Percentiles rank a stretch among this genome's conserved stretches.
Conservation (phyloP, 2,797 vertebrate genomes). For the Prionace glauca region DNA sequence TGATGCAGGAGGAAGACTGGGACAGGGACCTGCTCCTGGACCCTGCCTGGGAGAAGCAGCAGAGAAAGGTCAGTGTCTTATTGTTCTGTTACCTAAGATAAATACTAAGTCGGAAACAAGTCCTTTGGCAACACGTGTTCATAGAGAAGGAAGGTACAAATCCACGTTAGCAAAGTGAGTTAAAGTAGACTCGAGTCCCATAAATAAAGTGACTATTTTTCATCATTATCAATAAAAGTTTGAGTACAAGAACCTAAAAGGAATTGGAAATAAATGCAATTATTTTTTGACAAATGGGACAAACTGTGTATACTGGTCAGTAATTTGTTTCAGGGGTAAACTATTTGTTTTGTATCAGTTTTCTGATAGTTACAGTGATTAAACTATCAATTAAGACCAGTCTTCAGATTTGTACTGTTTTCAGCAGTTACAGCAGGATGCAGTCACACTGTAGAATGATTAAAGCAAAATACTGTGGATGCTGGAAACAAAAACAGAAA, state of each 20-base stretch:
- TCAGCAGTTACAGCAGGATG: too few relatives aligned
- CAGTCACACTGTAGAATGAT: background rate
- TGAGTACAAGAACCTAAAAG: background rate
- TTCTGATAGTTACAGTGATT: background rate
- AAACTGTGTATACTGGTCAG: background rate
- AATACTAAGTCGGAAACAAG: background rate
- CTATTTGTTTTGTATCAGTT: background rate
- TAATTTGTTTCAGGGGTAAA: background rate
- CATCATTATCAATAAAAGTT: background rate
- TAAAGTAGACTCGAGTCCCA: background rate
- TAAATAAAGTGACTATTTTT: background rate
- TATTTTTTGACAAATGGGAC: background rate
- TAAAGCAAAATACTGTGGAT: too few relatives aligned
- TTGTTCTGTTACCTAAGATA: background rate
- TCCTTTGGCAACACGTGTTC: background rate
- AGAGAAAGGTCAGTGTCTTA: conserved; percentile 75
- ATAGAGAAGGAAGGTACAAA: background rate
- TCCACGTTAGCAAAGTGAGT: background rate
- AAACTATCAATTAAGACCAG: background rate
- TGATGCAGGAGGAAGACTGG: conserved; percentile 96
- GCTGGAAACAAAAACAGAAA: too few relatives aligned
- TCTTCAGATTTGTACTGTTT: background rate
- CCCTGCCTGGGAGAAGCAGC: conserved; percentile 97
- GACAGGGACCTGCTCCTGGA: conserved; percentile 95
- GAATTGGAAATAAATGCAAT: background rate